Base-by-base conservation (phyloP, 2,888 invertebrate genomes). In the Beris morrisii region DNA sequence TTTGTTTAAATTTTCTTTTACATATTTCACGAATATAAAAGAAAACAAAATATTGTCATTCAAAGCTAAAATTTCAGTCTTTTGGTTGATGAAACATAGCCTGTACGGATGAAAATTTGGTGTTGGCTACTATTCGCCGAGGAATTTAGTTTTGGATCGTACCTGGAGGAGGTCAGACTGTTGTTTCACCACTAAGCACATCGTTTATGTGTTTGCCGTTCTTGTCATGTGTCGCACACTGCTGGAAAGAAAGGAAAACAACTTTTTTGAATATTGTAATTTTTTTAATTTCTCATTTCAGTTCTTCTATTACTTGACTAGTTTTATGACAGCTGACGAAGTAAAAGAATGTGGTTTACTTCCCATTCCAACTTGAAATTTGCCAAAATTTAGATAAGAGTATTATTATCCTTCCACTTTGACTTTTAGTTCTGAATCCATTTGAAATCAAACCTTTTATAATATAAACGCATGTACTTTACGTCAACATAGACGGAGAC, bases 61-160 rank as follows among this genome's bases (percentile, higher is more conserved):
- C 76, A 78, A 80, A 80, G 79, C 79, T 79, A 79, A 78, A 80
- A 79, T 76, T 77, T 80, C 80, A 80, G 80, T 80, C 80, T 80
- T 80, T 79, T 79, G 76, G 79, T 71, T 72, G 71, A 71, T 69
- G 71, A 70, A 70, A 68, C 65, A 71, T 72, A 73, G 72, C 67
- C 73, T 73, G 70, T 15, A 72, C 55, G 55, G 32, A 64, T 64
- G 56, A 48, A 32, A 31, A 31, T 31, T 15, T 22, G 12, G 22
- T 43, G 43, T 44, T 54, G 15, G 43, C 50, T 61, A 61, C 61
- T 50, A 61, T 61, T 61, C 50, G 9, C 61, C 61, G 38, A 38
- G 22, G 38, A 61, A 61, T 52, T 50, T 61, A 65, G 45, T 56
- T 56, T 57, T 38, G 43, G 45, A 52, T 69, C 79, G 75, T 71